These are phyloP conservation scores for Caretta caretta DNA, from an alignment of 2,113 vertebrate genomes.

Conservation along the genomic window DNA sequence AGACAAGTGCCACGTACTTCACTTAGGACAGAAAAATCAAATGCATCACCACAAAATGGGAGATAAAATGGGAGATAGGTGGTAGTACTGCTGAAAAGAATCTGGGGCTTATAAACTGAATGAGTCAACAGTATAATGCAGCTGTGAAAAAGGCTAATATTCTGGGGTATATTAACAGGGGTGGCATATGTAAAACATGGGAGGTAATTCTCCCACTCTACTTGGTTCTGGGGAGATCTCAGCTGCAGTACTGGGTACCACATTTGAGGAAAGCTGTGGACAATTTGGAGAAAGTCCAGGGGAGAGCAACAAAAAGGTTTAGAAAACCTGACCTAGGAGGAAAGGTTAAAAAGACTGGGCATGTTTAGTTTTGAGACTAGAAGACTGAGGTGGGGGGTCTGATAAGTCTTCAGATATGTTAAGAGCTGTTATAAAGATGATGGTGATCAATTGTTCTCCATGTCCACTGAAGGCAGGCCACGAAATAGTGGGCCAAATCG, in stretches of 20 bases:
- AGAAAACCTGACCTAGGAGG: background rate
- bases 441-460: background rate
- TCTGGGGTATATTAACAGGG: no score
- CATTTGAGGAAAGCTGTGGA: background rate
- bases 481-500: background rate
- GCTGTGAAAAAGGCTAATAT: background rate
- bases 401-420: background rate
- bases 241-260: background rate
- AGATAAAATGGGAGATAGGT: background rate
- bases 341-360: background rate
- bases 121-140: background rate
- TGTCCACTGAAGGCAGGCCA: background rate
- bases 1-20: background rate
- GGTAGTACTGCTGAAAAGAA: background rate
- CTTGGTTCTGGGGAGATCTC: background rate
- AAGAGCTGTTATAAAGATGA: background rate
- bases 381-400: background rate
- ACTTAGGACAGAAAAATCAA: background rate
- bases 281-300: background rate
- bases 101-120: background rate
- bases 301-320: background rate
- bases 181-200: background rate
- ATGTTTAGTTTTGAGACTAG: background rate
- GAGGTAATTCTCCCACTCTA: background rate
- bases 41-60: background rate